Evolutionary conservation across 2,113 vertebrate species (phyloP).

Genomic region (Crotalus viridis): DNA sequence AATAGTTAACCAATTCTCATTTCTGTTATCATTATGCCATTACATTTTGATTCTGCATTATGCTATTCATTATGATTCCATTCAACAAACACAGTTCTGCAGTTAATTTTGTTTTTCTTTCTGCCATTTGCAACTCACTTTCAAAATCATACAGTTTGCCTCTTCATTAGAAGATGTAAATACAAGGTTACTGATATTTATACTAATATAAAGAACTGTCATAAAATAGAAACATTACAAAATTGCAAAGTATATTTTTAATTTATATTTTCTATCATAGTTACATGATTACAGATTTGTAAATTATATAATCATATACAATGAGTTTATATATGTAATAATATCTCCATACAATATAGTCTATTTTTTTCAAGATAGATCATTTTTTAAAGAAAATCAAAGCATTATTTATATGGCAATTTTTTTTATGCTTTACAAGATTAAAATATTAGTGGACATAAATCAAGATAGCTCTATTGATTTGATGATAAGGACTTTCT

Average conservation of each 20-base stretch:
- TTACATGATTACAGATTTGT: background rate
- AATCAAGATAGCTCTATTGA: slow-evolving; percentile 30
- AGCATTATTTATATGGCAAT: slow-evolving; percentile 40
- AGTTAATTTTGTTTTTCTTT: slow-evolving; percentile 57
- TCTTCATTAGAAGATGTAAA: slow-evolving; percentile 37
- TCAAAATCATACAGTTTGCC: slow-evolving; percentile 31
- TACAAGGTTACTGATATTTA: slow-evolving; percentile 39
- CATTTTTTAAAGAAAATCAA: slow-evolving; percentile 50
- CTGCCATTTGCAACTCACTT: slow-evolving; percentile 20
- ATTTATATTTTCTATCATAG: slow-evolving; percentile 32
- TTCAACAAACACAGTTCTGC: slow-evolving; percentile 31
- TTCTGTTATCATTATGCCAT: slow-evolving; percentile 19
- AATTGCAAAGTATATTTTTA: slow-evolving; percentile 22
- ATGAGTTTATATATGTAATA: slow-evolving; percentile 31
- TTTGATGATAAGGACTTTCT: slow-evolving; percentile 36
- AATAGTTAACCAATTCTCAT: slow-evolving; percentile 33
- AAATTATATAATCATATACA: slow-evolving; percentile 1
- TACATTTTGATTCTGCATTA: slow-evolving; percentile 37
- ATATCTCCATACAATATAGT: slow-evolving; percentile 5
- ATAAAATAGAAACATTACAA: slow-evolving; percentile 15
- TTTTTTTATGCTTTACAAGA: slow-evolving; percentile 16
- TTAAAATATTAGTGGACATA: slow-evolving; percentile 33
- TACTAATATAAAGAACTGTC: slow-evolving; percentile 10
- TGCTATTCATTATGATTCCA: slow-evolving; percentile 43
- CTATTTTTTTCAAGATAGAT: background rate